These are phyloP conservation scores for Atherix ibis DNA, from an alignment of 2,888 invertebrate genomes.

Conservation along the genomic window DNA sequence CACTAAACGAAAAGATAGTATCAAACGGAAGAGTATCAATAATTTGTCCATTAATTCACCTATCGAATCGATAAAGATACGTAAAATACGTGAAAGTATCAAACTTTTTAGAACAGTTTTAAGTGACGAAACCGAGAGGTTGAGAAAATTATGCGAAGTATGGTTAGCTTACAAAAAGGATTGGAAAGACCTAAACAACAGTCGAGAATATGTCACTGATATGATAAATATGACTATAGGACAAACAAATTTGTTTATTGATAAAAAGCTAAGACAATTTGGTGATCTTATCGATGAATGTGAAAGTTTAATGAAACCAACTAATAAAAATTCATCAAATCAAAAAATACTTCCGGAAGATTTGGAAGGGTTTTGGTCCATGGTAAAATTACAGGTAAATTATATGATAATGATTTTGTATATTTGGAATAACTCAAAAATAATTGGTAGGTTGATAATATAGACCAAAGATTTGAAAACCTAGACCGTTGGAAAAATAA, in stretches of 20 bases:
- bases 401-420: neutral
- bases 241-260: constrained; percentile 54
- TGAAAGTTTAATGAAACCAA: constrained; percentile 13
- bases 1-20: constrained; percentile 33
- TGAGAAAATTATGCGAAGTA: constrained; percentile 31
- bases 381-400: constrained; percentile 33
- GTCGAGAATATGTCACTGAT: constrained; percentile 31
- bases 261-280: constrained; percentile 60
- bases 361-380: constrained; percentile 49
- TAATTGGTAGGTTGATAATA: constrained; percentile 21
- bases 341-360: constrained; percentile 40
- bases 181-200: constrained; percentile 25
- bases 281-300: constrained; percentile 36
- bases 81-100: constrained; percentile 19
- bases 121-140: constrained; percentile 32
- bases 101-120: constrained; percentile 27
- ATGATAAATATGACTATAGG: constrained; percentile 54
- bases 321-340: neutral
- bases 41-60: constrained; percentile 6
- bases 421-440: neutral
- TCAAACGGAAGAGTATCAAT: constrained; percentile 23
- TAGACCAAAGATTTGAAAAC: constrained; percentile 25
- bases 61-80: constrained; percentile 7
- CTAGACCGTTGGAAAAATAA: constrained; percentile 23
- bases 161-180: constrained; percentile 39